Percentiles rank a stretch among this genome's conserved stretches.
Evolutionary conservation across 2,888 invertebrate species (phyloP).

Genomic region (Leptothorax acervorum): DNA sequence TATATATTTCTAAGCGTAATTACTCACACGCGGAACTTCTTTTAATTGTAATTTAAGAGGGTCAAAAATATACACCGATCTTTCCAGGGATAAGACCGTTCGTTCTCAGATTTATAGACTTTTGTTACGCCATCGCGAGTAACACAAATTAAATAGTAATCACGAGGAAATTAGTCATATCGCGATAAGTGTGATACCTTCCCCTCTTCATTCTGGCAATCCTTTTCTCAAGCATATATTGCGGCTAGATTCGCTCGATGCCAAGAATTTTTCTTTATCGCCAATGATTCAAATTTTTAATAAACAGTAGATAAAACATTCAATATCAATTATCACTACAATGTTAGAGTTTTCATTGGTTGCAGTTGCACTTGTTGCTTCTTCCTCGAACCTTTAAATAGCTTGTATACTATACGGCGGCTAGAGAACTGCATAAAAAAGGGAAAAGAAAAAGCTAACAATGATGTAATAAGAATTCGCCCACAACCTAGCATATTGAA

Average conservation of each 20-base stretch:
- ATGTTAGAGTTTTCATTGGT: background rate
- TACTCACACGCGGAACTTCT: background rate
- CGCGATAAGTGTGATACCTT: conserved; percentile 1
- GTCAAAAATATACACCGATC: background rate
- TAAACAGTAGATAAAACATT: background rate
- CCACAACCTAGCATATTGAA: background rate
- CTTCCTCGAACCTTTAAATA: background rate
- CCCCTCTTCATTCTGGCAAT: background rate
- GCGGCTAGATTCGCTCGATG: too few species aligned
- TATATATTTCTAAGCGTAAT: background rate
- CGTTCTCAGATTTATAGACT: background rate
- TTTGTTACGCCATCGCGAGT: background rate
- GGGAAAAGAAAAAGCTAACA: background rate
- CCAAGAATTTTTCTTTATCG: background rate
- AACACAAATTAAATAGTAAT: background rate
- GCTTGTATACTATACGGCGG: too few species aligned
- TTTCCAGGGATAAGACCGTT: background rate
- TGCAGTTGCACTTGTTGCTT: conserved; percentile 21
- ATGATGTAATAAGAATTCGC: background rate
- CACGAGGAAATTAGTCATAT: background rate
- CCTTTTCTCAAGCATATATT: background rate
- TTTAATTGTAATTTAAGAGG: background rate
- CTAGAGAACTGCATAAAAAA: background rate
- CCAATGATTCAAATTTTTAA: background rate
- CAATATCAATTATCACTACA: background rate